These are phyloP conservation scores for Chloroclystis v-ata DNA, from an alignment of 2,888 invertebrate species.

Conservation along the genomic window DNA sequence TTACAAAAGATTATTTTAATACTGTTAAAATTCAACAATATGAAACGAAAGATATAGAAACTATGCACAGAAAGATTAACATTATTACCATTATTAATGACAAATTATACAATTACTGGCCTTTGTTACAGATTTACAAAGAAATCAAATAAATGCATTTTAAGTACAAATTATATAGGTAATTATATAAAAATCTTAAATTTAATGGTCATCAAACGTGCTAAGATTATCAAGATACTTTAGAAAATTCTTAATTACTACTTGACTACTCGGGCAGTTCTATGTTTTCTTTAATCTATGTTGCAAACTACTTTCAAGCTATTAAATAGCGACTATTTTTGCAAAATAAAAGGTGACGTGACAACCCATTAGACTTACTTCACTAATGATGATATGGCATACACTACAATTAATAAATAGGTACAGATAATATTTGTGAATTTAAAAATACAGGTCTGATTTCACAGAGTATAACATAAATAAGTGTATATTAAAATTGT, in stretches of 20 bases:
- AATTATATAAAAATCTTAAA: slow-evolving; percentile 14
- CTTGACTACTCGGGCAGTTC: slow-evolving; percentile 26
- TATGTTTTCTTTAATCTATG: slow-evolving; percentile 19
- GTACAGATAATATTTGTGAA: slow-evolving; percentile 11
- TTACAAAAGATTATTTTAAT: slow-evolving; percentile 51
- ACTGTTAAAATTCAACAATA: slow-evolving; percentile 77
- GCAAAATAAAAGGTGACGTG: slow-evolving; percentile 17
- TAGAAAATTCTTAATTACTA: slow-evolving; percentile 20
- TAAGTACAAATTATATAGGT: slow-evolving; percentile 40
- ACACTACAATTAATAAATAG: slow-evolving; percentile 26
- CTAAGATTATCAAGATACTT: slow-evolving; percentile 14
- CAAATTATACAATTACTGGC: slow-evolving; percentile 24
- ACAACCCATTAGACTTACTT: slow-evolving; percentile 7
- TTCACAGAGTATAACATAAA: slow-evolving; percentile 3
- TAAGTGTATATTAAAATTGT: too few relatives aligned
- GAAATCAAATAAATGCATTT: slow-evolving; percentile 38
- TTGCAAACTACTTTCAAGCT: slow-evolving; percentile 25
- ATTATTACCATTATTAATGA: slow-evolving; percentile 26
- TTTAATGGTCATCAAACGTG: slow-evolving; percentile 13
- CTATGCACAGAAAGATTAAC: slow-evolving; percentile 57
- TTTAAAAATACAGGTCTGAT: slow-evolving; percentile 1
- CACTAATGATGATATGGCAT: slow-evolving; percentile 26
- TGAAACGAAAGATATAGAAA: slow-evolving; percentile 61
- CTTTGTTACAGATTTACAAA: slow-evolving; percentile 20
- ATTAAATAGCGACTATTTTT: slow-evolving; percentile 25